These are phyloP conservation scores for Drosophila sechellia DNA, from an alignment of 1,140 invertebrate species.

Conservation along the genomic window DNA sequence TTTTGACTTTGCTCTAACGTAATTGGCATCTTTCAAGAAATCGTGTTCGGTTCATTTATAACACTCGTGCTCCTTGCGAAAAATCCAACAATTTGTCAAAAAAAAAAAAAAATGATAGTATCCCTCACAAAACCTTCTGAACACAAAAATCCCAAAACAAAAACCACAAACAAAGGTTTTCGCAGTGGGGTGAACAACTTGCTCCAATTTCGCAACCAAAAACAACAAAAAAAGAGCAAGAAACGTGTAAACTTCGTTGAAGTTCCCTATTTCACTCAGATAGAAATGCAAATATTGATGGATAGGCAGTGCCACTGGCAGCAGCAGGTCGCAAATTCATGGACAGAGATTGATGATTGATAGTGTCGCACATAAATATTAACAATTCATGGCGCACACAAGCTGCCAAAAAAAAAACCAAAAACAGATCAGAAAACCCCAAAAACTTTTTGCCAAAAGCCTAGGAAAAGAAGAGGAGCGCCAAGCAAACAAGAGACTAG, in stretches of 20 bases:
- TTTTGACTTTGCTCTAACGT: constrained; percentile 41
- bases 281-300: constrained; percentile 71
- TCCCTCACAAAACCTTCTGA: constrained; percentile 6
- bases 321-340: constrained; percentile 36
- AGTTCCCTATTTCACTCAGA: constrained; percentile 27
- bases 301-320: constrained; percentile 38
- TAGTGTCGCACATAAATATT: constrained; percentile 75
- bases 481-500: constrained; percentile 20
- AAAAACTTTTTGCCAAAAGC: constrained; percentile 26
- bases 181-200: constrained; percentile 16
- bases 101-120: constrained; percentile 31
- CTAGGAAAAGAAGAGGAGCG: constrained; percentile 14
- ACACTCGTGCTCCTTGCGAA: neutral
- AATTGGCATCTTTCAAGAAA: constrained; percentile 46
- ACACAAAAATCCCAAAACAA: constrained; percentile 30
- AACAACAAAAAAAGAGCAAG: constrained; percentile 5
- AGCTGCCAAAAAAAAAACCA: constrained; percentile 26
- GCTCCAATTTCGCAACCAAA: constrained; percentile 19
- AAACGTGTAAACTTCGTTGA: constrained; percentile 39
- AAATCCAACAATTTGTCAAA: constrained; percentile 50
- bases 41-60: constrained; percentile 34
- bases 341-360: constrained; percentile 71
- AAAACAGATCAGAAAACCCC: constrained; percentile 13
- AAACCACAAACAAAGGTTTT: constrained; percentile 33
- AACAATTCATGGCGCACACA: constrained; percentile 76